Conservation (phyloP, 2,113 vertebrate genomes). For the Xenopus tropicalis region DNA sequence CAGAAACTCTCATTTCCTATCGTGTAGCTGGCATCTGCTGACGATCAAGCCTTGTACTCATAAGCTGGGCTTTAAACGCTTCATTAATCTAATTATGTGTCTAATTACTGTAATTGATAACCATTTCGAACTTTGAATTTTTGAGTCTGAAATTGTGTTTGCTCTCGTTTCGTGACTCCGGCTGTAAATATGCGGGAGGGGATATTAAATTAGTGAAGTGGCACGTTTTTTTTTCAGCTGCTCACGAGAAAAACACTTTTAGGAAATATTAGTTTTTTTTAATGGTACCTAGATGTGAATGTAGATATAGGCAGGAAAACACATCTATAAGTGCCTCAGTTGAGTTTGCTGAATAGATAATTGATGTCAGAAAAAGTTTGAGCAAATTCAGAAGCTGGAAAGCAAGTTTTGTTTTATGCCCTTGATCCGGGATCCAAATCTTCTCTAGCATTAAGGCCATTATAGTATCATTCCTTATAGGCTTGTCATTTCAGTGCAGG, state of each 20-base stretch:
- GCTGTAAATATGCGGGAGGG: no score
- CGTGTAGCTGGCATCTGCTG: conserved; percentile 49
- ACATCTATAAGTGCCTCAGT: no score
- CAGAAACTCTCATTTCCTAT: conserved; percentile 56
- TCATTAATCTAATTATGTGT: conserved; percentile 75
- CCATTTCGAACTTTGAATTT: conserved; percentile 62
- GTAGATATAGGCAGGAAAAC: no score
- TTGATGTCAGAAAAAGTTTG: conserved; percentile 46
- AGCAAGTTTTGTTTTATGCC: background rate
- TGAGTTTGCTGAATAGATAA: no score
- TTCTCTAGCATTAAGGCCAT: background rate
- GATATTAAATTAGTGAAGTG: no score
- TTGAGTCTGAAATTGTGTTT: conserved; percentile 53
- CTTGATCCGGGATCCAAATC: background rate
- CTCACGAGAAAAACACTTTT: no score
- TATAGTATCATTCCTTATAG: background rate
- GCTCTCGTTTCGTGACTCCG: conserved; percentile 48
- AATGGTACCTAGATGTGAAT: no score
- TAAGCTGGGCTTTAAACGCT: conserved; percentile 63
- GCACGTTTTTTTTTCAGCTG: no score
- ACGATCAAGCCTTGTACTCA: conserved; percentile 62
- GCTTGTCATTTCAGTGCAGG: conserved; percentile 36
- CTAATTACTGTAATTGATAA: conserved; percentile 76
- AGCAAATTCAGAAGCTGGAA: background rate
- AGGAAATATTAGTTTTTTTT: no score